Conservation (phyloP, 2,797 vertebrate genomes). For the Silurus lanzhouensis region DNA sequence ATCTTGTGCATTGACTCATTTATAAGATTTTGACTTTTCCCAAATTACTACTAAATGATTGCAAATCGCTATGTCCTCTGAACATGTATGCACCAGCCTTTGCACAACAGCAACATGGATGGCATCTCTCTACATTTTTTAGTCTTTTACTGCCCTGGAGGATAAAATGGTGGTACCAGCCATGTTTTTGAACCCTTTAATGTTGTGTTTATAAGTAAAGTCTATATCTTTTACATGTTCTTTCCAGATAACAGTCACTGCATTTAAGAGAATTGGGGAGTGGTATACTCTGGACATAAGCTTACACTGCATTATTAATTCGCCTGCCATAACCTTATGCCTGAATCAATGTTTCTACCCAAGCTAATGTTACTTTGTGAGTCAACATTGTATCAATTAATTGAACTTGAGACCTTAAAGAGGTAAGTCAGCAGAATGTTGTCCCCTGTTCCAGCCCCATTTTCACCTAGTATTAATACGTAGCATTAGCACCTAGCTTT, state of each 20-base stretch:
- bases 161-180: background rate
- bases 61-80: background rate
- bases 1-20: background rate
- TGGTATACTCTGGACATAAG: background rate
- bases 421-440: background rate
- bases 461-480: background rate
- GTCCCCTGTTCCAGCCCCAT: background rate
- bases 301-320: background rate
- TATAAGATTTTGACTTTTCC: background rate
- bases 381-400: background rate
- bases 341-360: background rate
- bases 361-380: background rate
- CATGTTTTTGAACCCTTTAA: background rate
- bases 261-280: background rate
- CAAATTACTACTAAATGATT: background rate
- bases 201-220: background rate
- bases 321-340: background rate
- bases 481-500: too few relatives aligned
- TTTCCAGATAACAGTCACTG: background rate
- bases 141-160: background rate
- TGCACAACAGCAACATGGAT: background rate
- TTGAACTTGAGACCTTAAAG: background rate
- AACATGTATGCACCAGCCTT: background rate
- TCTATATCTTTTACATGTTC: background rate
- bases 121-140: background rate